Evolutionary conservation across 1,140 invertebrate species (phyloP).

Genomic region (Drosophila simulans): DNA sequence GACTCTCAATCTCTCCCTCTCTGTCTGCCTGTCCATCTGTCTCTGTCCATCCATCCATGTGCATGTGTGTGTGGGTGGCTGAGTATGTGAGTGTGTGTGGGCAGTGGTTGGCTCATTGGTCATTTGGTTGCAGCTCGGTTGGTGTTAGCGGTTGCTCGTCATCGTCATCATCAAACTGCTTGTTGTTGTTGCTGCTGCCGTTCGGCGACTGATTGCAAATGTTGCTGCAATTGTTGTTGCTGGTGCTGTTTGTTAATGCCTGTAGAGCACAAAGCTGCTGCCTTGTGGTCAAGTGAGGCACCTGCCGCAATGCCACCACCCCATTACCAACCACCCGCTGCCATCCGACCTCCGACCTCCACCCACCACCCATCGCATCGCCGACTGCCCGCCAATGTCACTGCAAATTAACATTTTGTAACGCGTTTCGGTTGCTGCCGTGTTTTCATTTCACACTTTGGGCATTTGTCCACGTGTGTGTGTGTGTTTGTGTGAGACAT

Average conservation of each 20-base stretch:
- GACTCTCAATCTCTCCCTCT: neutral
- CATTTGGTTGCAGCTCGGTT: slow-evolving; percentile 74
- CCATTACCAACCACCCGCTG: neutral
- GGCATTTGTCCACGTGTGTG: slow-evolving; percentile 6
- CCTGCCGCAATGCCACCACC: slow-evolving; percentile 37
- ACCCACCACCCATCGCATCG: neutral
- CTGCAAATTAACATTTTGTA: slow-evolving; percentile 79
- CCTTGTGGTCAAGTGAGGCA: slow-evolving; percentile 47
- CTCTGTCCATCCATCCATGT: neutral
- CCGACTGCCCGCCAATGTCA: slow-evolving; percentile 32
- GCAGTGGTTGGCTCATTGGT: slow-evolving; percentile 76
- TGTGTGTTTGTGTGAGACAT: slow-evolving; percentile 46
- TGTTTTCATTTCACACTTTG: slow-evolving; percentile 71
- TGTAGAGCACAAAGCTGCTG: slow-evolving; percentile 55
- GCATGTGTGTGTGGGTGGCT: neutral
- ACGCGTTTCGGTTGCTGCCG: slow-evolving; percentile 63
- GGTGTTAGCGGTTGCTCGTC: slow-evolving; percentile 71
- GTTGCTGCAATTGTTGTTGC: slow-evolving; percentile 40
- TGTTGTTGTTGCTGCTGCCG: slow-evolving; percentile 23
- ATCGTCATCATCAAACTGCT: slow-evolving; percentile 56
- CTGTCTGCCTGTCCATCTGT: slow-evolving; percentile 8
- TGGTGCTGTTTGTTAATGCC: slow-evolving; percentile 57
- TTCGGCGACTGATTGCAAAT: slow-evolving; percentile 65
- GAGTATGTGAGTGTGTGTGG: slow-evolving; percentile 21
- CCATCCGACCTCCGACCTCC: neutral